These are phyloP conservation scores for Psettodes erumei DNA, from an alignment of 2,113 vertebrate species.

Conservation along the genomic window DNA sequence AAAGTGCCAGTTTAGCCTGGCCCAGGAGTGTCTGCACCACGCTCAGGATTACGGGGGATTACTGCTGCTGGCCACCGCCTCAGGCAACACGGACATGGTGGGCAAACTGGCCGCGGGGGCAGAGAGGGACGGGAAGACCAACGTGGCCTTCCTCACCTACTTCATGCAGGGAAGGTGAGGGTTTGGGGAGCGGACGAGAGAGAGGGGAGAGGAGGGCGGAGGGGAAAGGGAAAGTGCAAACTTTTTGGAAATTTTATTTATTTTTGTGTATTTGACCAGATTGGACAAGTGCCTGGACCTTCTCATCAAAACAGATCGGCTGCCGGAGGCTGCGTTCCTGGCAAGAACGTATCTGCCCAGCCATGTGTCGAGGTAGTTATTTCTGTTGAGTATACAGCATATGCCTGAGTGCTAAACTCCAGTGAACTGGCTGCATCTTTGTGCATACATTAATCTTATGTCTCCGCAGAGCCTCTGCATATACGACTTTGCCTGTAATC, in stretches of 20 bases:
- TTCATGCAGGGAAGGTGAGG: slow-evolving; percentile 96
- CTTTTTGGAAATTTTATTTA: not conserved
- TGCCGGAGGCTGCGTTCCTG: slow-evolving; percentile 95
- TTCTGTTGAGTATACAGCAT: not conserved
- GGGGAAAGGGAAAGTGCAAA: not conserved
- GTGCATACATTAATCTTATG: not conserved
- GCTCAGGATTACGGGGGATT: slow-evolving; percentile 96
- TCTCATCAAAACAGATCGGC: slow-evolving; percentile 91
- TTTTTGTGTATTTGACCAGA: slow-evolving; percentile 70
- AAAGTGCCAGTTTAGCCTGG: slow-evolving; percentile 93
- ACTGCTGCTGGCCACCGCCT: slow-evolving; percentile 92
- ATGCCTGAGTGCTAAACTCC: not conserved
- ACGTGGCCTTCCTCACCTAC: slow-evolving; percentile 95
- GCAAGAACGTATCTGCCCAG: slow-evolving; percentile 95
- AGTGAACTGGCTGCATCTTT: not conserved
- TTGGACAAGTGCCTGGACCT: slow-evolving; percentile 94
- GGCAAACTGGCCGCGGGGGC: slow-evolving; percentile 92
- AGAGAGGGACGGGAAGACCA: slow-evolving; percentile 94
- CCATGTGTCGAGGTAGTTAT: slow-evolving; percentile 66
- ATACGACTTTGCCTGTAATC: not conserved
- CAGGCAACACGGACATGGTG: slow-evolving; percentile 92
- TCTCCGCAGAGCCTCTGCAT: not conserved
- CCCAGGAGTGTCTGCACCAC: slow-evolving; percentile 95
- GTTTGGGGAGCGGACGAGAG: not conserved
- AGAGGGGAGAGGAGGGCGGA: no score